Base-by-base conservation (phyloP, 2,797 vertebrate genomes). In the Coluber constrictor region DNA sequence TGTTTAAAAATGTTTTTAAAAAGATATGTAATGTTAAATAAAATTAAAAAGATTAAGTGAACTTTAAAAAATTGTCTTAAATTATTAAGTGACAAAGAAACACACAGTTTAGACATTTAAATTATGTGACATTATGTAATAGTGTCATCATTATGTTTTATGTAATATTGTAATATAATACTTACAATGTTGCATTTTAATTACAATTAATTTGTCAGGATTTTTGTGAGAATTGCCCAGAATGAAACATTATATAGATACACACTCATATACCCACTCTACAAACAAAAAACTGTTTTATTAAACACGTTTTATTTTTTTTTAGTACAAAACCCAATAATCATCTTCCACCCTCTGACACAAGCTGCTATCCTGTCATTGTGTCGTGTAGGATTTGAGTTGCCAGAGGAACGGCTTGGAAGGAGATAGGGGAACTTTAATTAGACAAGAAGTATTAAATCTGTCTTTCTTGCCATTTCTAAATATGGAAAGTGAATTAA, bases 401-500 rank as follows among this genome's bases (percentile, higher is more conserved):
- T 88, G 93, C 90, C 87, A 66, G n/a, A 87, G 55, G 83, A 94
- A 94, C 89, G 0, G 0, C 93, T 88, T 91, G 55, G 91, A 94
- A 89, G 95, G n/a, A 92, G 88, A 55, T 70, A 88, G 95, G 94
- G 87, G 92, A 86, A 61, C 89, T 95, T 95, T 96, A 95, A 95
- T 95, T 93, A 93, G 90, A 93, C 95, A 37, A 91, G 60, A 3
- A 93, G 54, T 90, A 92, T 94, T 94, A 37, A 63, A 37, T 11
- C 66, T 92, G 60, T 88, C 47, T 18, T 95, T 94, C 66, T 92
- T 54, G 92, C 91, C 32, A 10, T 54, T 79, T 86, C 43, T 87
- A 93, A 94, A 79, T 15, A 92, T 10, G 92, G 3, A 12, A 90
- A 54, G 29, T 55, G 29, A 55, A 92, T 93, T 89, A 94, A 96